phyloP scores from a whole-genome alignment of 2,113 vertebrate species.

The Ptyas mucosa region DNA sequence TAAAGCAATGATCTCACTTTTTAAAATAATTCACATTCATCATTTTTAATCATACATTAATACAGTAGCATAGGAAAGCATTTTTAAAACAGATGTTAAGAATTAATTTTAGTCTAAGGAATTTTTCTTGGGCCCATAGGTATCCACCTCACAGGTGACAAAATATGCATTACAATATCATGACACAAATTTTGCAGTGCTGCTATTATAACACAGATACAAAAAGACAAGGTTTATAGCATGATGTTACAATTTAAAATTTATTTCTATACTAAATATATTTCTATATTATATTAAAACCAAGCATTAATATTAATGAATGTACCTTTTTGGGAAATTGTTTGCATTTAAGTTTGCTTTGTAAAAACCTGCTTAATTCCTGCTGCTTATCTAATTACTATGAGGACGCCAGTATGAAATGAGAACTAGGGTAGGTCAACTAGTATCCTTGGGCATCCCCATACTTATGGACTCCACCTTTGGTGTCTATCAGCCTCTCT shows the following conservation, averaged over 20 bases:
- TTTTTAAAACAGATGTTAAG: neutral
- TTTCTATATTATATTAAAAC: neutral
- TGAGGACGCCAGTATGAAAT: neutral
- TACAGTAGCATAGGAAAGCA: neutral
- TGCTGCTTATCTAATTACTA: neutral
- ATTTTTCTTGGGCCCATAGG: neutral
- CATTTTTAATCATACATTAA: neutral
- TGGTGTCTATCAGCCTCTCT: neutral
- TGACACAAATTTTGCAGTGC: neutral
- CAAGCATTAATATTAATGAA: neutral
- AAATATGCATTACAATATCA: neutral
- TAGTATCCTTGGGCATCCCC: neutral
- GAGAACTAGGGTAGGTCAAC: neutral
- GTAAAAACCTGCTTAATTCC: neutral
- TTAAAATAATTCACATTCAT: neutral
- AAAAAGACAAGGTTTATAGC: neutral
- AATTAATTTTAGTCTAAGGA: neutral
- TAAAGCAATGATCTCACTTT: neutral
- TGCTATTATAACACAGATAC: neutral
- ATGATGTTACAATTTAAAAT: neutral
- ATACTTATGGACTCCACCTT: neutral
- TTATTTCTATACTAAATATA: neutral
- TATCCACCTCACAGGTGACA: neutral
- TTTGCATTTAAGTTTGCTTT: neutral
- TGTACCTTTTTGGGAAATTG: neutral